Evolutionary conservation across 2,888 invertebrate species (phyloP), one percentile per base, ranked within the genome.

Genomic region (Morinoia aosen): DNA sequence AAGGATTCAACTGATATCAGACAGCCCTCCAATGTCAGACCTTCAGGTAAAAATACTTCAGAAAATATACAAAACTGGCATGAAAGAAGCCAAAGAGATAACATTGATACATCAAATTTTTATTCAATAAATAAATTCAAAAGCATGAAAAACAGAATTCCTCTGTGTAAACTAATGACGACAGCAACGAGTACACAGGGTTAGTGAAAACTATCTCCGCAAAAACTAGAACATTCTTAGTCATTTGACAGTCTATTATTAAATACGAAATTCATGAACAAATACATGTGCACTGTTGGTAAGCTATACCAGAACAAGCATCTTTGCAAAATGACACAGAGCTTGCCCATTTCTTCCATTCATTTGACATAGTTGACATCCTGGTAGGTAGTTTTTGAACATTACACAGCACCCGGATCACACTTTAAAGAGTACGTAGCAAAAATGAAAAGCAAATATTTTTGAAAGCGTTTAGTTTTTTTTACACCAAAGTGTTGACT

Each of bases 1-100:
- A 19, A 93, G 93, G 93, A 93, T 57, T 93, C 48, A 93, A 93
- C 25, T 93, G 93, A 93, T 48, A 93, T 16, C 93, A 93, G 93
- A 93, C 93, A 14, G 33, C 56, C 39, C 57, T 8, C 57, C 93
- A 56, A 48, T 93, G 93, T 57, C 93, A 93, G 57, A 93, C 93
- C 93, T 48, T 33, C 39, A 90, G 48, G 90, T 12, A 76, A 61
- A 90, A 14, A 90, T 2, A 16, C 19, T 10, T 10, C 25, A 25
- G 76, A 76, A 76, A 8, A 76, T 76, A 7, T 76, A 33, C 25
- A 19, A 76, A 33, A 76, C 33, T 76, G 33, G 33, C 33, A 76
- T 76, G 33, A 76, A 19, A 76, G 76, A 25, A 61, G 19, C 61
- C 61, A 61, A n/a, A 61, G 61, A 2, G 16, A 61, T 61, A 61